These are phyloP conservation scores for Ametastegia equiseti DNA, from an alignment of 2,888 invertebrate species.

Conservation along the genomic window DNA sequence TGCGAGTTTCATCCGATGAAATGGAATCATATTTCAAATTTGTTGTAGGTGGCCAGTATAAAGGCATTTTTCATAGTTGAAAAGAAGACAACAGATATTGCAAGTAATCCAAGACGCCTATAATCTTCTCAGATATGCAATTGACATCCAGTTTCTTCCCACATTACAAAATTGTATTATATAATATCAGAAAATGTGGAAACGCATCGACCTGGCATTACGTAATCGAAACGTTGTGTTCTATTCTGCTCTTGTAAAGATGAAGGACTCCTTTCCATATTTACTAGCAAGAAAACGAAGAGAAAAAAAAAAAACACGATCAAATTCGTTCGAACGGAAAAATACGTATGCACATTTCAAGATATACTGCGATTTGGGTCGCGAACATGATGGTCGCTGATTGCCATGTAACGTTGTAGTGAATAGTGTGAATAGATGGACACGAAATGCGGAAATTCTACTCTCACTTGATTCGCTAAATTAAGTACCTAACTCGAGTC, in stretches of 20 bases:
- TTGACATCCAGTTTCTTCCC: too few species aligned
- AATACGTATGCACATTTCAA: background rate
- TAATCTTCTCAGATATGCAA: too few species aligned
- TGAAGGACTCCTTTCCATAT: background rate
- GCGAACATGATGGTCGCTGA: background rate
- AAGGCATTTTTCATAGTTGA: too few species aligned
- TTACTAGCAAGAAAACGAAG: background rate
- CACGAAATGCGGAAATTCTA: background rate
- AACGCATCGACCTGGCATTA: background rate
- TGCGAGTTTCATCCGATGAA: background rate
- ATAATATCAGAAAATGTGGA: too few species aligned
- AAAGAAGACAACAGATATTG: too few species aligned
- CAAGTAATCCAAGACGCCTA: too few species aligned
- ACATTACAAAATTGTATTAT: too few species aligned
- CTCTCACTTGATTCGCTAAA: too few species aligned
- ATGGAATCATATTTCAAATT: too few species aligned
- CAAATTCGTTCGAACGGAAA: background rate
- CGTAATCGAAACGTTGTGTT: background rate
- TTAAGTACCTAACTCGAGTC: too few species aligned
- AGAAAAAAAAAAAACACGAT: background rate
- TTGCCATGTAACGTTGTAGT: background rate
- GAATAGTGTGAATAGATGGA: background rate
- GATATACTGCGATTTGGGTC: too few species aligned
- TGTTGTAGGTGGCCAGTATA: too few species aligned
- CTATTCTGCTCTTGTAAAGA: background rate